Conservation (phyloP, 2,888 invertebrate species). For the Ophioninae sp. region DNA sequence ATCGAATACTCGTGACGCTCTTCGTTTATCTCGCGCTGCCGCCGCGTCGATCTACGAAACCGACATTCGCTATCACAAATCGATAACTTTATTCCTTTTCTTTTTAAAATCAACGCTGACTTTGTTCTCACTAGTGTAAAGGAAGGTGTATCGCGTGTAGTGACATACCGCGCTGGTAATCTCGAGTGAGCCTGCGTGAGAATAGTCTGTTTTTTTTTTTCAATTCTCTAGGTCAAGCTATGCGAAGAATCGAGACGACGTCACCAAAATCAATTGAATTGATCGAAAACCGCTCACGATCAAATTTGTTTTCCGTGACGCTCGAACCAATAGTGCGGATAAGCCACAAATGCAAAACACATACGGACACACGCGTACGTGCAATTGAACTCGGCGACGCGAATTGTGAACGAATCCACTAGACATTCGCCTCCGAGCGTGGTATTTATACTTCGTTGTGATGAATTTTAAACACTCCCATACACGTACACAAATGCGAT, state of each 20-base stretch:
- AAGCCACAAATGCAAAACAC: not conserved
- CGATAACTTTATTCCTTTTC: not conserved
- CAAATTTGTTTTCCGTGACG: not conserved
- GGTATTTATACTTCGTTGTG: slow-evolving; percentile 63
- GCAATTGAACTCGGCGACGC: slow-evolving; percentile 40
- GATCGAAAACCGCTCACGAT: slow-evolving; percentile 9
- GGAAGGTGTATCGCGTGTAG: not conserved
- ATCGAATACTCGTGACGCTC: slow-evolving; percentile 54
- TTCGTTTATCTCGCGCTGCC: slow-evolving; percentile 30
- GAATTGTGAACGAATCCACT: slow-evolving; percentile 51
- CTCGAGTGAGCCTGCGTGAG: not conserved
- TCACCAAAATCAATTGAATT: not conserved
- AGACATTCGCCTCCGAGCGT: slow-evolving; percentile 56
- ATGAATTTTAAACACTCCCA: slow-evolving; percentile 50
- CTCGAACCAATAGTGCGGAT: slow-evolving; percentile 29
- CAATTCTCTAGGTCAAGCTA: not conserved
- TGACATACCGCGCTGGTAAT: not conserved
- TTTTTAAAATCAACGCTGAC: slow-evolving; percentile 15
- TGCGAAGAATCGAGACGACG: not conserved
- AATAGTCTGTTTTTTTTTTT: slow-evolving; percentile 20
- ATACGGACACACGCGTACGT: slow-evolving; percentile 19
- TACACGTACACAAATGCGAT: not conserved
- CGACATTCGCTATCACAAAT: slow-evolving; percentile 8
- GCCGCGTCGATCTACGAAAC: slow-evolving; percentile 24
- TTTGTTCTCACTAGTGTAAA: slow-evolving; percentile 21